Conservation (phyloP, 2,888 invertebrate species). For the Caenorhabditis sinica region DNA sequence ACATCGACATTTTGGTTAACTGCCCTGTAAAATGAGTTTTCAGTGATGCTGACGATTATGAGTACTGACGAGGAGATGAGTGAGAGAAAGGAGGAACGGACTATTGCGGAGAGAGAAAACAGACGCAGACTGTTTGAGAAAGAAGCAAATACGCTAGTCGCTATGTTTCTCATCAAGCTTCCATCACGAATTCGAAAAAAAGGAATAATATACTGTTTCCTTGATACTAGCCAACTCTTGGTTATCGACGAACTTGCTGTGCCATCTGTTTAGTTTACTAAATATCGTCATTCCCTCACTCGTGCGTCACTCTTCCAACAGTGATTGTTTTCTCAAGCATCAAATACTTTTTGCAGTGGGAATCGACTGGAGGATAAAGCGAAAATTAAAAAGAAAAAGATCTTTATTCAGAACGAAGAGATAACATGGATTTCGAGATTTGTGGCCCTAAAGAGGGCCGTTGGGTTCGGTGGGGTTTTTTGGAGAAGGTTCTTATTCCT, state of each 20-base stretch:
- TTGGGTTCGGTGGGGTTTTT: constrained; percentile 70
- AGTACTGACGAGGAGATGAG: not conserved
- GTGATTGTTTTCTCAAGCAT: too few species aligned
- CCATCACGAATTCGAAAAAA: too few species aligned
- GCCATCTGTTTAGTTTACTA: too few species aligned
- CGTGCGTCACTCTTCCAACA: too few species aligned
- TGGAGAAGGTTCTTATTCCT: too few species aligned
- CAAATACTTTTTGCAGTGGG: too few species aligned
- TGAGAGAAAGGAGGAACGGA: not conserved
- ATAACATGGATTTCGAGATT: constrained; percentile 20
- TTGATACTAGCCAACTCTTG: too few species aligned
- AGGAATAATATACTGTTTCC: too few species aligned
- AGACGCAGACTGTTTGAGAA: not conserved
- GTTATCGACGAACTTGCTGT: too few species aligned
- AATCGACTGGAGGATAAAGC: too few species aligned
- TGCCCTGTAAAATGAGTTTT: constrained; percentile 2
- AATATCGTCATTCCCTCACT: too few species aligned
- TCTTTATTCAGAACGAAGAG: not conserved
- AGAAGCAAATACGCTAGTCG: not conserved
- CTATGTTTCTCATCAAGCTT: not conserved
- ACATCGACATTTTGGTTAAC: constrained; percentile 22
- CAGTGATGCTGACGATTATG: not conserved
- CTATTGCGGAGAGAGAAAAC: not conserved
- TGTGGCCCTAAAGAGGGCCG: constrained; percentile 80
- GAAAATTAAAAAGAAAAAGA: too few species aligned